Evolutionary conservation across 2,113 vertebrate genomes (phyloP).

Genomic region (Tricholaema leucomelas): DNA sequence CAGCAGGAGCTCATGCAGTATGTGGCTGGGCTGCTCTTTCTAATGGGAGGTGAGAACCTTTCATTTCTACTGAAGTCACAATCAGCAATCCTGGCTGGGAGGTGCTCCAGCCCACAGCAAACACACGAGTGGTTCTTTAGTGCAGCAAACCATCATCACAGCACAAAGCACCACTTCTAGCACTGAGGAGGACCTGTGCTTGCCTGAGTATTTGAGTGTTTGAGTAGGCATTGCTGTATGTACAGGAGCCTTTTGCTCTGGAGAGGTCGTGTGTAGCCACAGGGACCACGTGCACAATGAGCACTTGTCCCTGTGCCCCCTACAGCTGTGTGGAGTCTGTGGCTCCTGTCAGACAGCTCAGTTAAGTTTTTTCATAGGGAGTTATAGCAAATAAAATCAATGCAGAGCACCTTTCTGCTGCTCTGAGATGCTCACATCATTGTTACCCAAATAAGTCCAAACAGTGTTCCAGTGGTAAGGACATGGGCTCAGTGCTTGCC

Average conservation of each 20-base stretch:
- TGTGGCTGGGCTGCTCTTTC: constrained; percentile 92
- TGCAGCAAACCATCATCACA: background rate
- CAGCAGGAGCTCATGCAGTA: constrained; percentile 96
- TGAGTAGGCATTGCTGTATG: background rate
- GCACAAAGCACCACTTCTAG: background rate
- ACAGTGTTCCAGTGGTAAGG: background rate
- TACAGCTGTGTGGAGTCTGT: background rate
- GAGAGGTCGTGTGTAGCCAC: background rate
- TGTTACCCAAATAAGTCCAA: background rate
- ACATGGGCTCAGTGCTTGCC: background rate
- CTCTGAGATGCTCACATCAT: background rate
- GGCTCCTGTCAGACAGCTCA: background rate
- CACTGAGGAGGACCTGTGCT: background rate
- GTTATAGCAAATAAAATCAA: background rate
- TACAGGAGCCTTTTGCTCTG: background rate
- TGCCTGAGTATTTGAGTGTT: background rate
- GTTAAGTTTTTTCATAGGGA: background rate
- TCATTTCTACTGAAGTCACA: background rate
- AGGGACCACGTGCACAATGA: background rate
- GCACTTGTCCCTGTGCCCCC: background rate
- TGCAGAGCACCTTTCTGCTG: background rate
- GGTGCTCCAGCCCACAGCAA: background rate
- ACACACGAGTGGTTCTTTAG: background rate
- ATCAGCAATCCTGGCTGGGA: background rate
- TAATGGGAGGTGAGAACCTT: constrained; percentile 90